Base-by-base conservation (phyloP, 92 coral and sea anemone genomes). In the Micromussa lordhowensis region DNA sequence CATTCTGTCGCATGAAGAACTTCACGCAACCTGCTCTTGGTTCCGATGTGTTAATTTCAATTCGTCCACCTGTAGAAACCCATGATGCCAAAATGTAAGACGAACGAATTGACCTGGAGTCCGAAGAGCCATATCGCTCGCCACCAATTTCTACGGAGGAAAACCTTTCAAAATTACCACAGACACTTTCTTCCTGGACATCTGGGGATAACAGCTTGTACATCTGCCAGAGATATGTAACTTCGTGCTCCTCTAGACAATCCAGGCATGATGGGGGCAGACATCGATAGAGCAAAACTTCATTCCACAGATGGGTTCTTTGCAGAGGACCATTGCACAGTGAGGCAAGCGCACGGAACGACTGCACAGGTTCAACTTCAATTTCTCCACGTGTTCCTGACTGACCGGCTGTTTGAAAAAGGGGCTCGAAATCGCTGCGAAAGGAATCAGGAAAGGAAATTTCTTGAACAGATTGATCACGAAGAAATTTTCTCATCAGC, bases 11-110 rank as follows among this genome's bases (percentile, higher is more conserved):
- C 18, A 90, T 61, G 69, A 55, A 88, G 72, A 51, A 87, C 53
- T 87, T 69, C 4, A 93, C 82, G 30, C 84, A 51, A 3, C 93
- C 95, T 69, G 95, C 91, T 72, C 93, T 59, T 71, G 84, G 78
- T 83, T 85, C 61, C 55, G 31, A 28, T 6, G 86, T 79, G 48
- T 70, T 31, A 29, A 18, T 6, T n/a, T 91, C 82, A 53, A 82
- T 78, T 77, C 57, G 81, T 15, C 94, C 94, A 2, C 87, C 87
- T 21, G 35, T 80, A 1, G 85, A 75, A 75, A 91, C 89, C 94
- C 92, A 91, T 9, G 68, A 68, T 10, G 94, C 94, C n/a, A 83
- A 5, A 16, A 91, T 78, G 36, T 83, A 91, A 31, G 91, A 77
- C 1, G 85, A 88, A 26, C 94, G 76, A 26, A 78, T 82, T 40